phyloP scores from a whole-genome alignment of 2,797 vertebrate genomes.

The Chromobotia macracanthus region DNA sequence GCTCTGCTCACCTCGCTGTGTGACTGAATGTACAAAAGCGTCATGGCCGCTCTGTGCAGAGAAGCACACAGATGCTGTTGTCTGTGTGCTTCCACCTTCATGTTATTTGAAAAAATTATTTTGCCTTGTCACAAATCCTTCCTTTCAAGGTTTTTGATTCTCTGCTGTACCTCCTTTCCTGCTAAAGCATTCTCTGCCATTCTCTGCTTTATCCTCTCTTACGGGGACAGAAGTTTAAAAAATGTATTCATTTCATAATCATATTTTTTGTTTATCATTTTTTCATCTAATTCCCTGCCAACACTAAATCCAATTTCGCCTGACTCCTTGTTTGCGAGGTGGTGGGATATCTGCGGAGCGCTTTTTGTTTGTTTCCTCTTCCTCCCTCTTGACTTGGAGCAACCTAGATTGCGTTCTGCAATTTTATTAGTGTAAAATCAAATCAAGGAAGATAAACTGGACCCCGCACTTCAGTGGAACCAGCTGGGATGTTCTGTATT shows the following conservation, averaged over 20 bases:
- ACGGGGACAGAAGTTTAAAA: constrained; percentile 62
- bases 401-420: constrained; percentile 25
- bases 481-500: neutral
- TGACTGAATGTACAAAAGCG: constrained; percentile 3
- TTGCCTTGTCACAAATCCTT: constrained; percentile 60
- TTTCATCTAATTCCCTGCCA: constrained; percentile 68
- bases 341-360: constrained; percentile 60
- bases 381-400: constrained; percentile 50
- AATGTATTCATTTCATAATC: constrained; percentile 70
- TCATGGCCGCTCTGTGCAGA: neutral
- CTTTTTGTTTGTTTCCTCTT: constrained; percentile 53
- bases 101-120: constrained; percentile 53
- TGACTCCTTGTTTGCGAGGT: constrained; percentile 60
- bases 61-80: neutral
- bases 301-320: constrained; percentile 68
- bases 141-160: constrained; percentile 44
- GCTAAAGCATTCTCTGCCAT: constrained; percentile 53
- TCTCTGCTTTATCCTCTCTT: constrained; percentile 63
- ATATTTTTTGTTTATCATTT: constrained; percentile 63
- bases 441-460: constrained; percentile 33
- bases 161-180: constrained; percentile 38
- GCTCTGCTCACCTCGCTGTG: neutral
- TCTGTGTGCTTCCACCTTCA: constrained; percentile 40
- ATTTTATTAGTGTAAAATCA: constrained; percentile 42
- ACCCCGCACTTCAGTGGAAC: neutral